Conservation (phyloP, 2,113 vertebrate species). For the Clarias magur region DNA sequence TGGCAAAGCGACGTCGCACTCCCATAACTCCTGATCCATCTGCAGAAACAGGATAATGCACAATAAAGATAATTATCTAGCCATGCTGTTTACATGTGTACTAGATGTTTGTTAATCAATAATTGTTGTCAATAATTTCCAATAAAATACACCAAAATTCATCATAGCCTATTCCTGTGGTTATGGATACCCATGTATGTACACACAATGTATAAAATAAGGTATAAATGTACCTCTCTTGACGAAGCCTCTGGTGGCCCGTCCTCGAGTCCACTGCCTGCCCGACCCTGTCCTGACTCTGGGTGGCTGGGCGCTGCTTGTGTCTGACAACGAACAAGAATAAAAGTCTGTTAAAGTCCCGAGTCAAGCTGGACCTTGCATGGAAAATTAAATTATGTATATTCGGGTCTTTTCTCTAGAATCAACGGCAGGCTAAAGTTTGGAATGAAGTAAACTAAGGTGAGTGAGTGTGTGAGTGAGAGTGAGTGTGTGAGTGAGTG, state of each 20-base stretch:
- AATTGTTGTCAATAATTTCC: background rate
- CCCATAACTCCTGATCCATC: conserved; percentile 76
- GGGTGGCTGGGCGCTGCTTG: conserved; percentile 78
- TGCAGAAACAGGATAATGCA: conserved; percentile 1
- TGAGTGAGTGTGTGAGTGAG: background rate
- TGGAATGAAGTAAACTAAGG: background rate
- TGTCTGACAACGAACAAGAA: conserved; percentile 70
- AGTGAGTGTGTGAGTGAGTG: too few relatives aligned
- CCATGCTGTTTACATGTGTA: background rate
- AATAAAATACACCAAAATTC: background rate
- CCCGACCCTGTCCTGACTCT: conserved; percentile 76
- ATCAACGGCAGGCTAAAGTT: background rate
- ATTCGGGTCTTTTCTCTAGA: background rate
- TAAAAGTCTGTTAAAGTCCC: background rate
- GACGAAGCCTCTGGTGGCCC: conserved; percentile 77
- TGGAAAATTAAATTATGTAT: background rate
- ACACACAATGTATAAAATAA: conserved; percentile 20
- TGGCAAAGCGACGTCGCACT: conserved; percentile 85
- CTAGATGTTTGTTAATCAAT: background rate
- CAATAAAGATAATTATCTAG: background rate
- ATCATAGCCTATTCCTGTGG: background rate
- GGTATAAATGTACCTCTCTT: conserved; percentile 70
- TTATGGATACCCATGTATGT: conserved; percentile 7
- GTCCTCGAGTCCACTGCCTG: conserved; percentile 83
- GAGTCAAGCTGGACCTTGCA: background rate